A percentile compares a stretch with the other conserved stretches of the same genome.
Conservation (phyloP, 2,113 vertebrate genomes). For the Dicentrarchus labrax region DNA sequence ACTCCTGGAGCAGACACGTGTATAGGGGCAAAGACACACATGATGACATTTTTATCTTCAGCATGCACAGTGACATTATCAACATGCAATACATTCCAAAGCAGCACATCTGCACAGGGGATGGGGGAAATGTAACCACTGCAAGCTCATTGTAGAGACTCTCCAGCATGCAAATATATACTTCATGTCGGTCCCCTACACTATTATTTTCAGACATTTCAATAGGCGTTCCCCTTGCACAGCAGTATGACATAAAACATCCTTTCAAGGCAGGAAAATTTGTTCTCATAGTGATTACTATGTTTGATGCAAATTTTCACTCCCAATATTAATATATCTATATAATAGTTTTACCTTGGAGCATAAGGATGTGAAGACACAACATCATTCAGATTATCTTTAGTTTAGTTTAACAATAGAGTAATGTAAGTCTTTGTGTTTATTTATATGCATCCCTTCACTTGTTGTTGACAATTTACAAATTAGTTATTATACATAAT, state of each 20-base stretch:
- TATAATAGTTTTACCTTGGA: neutral
- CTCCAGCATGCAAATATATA: conserved; percentile 2
- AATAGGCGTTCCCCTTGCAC: neutral
- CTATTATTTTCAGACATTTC: conserved; percentile 10
- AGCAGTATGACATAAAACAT: neutral
- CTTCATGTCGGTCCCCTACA: neutral
- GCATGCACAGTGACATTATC: conserved; percentile 37
- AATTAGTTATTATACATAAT: too few relatives aligned
- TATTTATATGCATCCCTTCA: neutral
- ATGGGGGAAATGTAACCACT: neutral
- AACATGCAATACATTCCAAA: conserved; percentile 20
- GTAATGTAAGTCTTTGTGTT: neutral
- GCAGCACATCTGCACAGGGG: conserved; percentile 14
- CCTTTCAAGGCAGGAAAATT: neutral
- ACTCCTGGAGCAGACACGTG: neutral
- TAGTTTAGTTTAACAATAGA: neutral
- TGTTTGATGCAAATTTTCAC: neutral
- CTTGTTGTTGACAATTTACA: neutral
- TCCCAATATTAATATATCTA: neutral
- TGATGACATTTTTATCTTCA: conserved; percentile 44
- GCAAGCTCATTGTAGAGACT: conserved; percentile 5
- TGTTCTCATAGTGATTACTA: neutral
- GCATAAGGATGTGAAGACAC: neutral
- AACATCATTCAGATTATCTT: neutral
- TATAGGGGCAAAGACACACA: neutral